Base-by-base conservation (phyloP, 2,113 vertebrate species). In the Austrofundulus limnaeus region DNA sequence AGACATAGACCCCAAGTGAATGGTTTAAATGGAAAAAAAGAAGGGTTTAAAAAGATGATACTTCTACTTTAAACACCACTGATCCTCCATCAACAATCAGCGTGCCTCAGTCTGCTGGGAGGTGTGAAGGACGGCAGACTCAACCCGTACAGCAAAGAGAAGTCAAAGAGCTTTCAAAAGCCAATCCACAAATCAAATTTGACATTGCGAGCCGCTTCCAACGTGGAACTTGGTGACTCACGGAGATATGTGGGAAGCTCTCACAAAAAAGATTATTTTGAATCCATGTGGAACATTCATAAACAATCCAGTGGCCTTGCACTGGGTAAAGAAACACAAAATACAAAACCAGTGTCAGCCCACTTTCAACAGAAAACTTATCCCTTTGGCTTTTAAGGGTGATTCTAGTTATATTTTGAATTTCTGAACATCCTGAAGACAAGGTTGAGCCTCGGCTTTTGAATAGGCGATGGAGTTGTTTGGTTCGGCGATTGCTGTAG, bases 401-500 rank as follows among this genome's bases (percentile, higher is more conserved):
- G n/a, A 82, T 70, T 84, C 72, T 59, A 42, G 77, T 52, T 66
- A 50, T 64, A 85, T 82, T 84, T 80, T 66, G 66, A 77, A 61
- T 70, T 66, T 79, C 66, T 56, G 24, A 61, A 67, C 68, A 57
- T 63, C 80, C 2, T 52, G 58, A 80, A 70, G 49, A 85, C 78
- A 84, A 84, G 78, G 78, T 84, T 75, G 20, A 11, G 37, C 34
- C 66, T 77, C 64, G 55, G 65, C 50, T 43, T 70, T 55, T 81
- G 61, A 84, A 85, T 68, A 78, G 77, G 78, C 56, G 25, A 46
- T 72, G 66, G 68, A 77, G 81, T 75, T 86, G 85, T 83, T 89
- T 87, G 76, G 69, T 80, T 77, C 63, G 50, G 56, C 39, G 68
- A 73, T n/a, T 57, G 63, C 57, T 48, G 57, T 58, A 53, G 57